Evolutionary conservation across 2,113 vertebrate genomes (phyloP), one percentile per base, ranked within the genome.

Genomic region (Anhinga anhinga): DNA sequence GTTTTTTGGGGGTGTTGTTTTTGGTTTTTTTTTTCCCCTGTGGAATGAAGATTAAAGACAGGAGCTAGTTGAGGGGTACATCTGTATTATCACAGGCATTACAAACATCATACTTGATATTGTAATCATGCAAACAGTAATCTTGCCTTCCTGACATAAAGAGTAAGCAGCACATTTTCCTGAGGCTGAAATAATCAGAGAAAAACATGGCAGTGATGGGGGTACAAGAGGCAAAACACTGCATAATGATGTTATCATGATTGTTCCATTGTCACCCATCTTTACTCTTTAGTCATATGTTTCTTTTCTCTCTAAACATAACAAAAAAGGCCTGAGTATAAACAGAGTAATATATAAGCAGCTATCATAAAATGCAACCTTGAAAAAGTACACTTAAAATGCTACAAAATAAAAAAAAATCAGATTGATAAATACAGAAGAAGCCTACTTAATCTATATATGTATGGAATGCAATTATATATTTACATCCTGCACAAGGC

Each of bases 111-210:
- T 82, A 78, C 77, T 96, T 95, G 93, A 78, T 97, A 94, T 86
- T 96, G 91, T 96, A 97, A 97, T 97, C 87, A 97, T 72, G 13
- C 94, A 78, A 92, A 91, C 96, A 97, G 88, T 93, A 91, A 96
- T 97, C 95, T 90, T 62, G 11, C 95, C 79, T 96, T 97, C 67
- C 90, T 97, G 94, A 97, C 97, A 98, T 94, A 94, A 96, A 96
- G 82, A 77, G 88, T 82, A 91, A 96, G 97, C 91, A 96, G 92
- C 91, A 94, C 96, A 73, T 97, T 97, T 96, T 96, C 87, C 88
- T 90, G 80, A 97, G 80, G 76, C 86, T 97, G 98, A 90, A 97
- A 82, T 98, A 96, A 98, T 97, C 97, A 98, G 91, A 98, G 92
- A 86, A 97, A 90, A 97, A 95, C 95, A 94, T 94, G 95, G 94